These are phyloP conservation scores for Drosophila bipectinata DNA, from an alignment of 1,140 invertebrate species.

Conservation along the genomic window DNA sequence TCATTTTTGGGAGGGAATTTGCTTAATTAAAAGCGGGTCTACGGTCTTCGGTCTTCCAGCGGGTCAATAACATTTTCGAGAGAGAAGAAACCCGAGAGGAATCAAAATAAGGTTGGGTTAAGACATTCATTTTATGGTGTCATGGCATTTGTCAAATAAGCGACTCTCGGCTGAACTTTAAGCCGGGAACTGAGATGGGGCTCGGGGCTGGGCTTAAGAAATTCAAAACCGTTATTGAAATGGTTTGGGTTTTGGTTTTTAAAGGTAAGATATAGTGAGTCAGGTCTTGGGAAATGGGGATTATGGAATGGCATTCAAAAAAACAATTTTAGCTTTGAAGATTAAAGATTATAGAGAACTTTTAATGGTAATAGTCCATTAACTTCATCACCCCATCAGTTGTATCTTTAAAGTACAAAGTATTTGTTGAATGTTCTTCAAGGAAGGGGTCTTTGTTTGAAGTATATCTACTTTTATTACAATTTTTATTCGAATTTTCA, in stretches of 20 bases:
- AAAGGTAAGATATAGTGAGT: neutral
- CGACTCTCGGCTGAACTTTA: constrained; percentile 15
- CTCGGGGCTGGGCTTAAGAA: constrained; percentile 6
- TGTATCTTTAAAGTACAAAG: too few relatives aligned
- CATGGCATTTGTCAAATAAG: constrained; percentile 56
- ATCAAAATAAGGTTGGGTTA: constrained; percentile 26
- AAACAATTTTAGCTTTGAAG: too few relatives aligned
- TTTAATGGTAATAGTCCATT: too few relatives aligned
- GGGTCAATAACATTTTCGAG: constrained; percentile 63
- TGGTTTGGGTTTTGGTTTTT: neutral
- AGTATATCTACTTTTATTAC: too few relatives aligned
- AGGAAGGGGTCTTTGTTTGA: too few relatives aligned
- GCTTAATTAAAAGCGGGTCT: constrained; percentile 38
- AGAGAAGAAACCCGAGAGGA: constrained; percentile 4
- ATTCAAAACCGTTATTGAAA: constrained; percentile 23
- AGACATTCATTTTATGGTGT: constrained; percentile 32
- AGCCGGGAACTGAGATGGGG: neutral
- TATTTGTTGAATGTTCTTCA: too few relatives aligned
- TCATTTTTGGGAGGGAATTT: constrained; percentile 13
- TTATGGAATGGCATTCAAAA: too few relatives aligned
- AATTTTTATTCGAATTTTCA: too few relatives aligned
- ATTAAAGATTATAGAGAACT: too few relatives aligned
- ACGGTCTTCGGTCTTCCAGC: neutral
- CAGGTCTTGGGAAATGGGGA: neutral
- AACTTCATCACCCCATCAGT: too few relatives aligned